Conservation (phyloP, 2,113 vertebrate genomes). For the Melanerpes formicivorus region DNA sequence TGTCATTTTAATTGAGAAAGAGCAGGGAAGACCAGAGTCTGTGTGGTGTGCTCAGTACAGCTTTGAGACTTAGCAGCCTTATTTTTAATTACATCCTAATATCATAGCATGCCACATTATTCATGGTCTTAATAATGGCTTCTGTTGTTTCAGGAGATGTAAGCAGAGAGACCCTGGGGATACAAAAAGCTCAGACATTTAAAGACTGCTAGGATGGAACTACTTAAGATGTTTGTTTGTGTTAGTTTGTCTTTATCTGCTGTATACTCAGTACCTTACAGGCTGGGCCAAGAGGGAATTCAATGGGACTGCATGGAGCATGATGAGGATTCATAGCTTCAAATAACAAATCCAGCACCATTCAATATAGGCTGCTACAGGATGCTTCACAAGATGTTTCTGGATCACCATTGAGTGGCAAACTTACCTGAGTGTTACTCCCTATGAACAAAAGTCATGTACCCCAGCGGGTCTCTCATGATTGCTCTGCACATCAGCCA, state of each 20-base stretch:
- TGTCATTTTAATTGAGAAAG: conserved; percentile 44
- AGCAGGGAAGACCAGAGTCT: conserved; percentile 6
- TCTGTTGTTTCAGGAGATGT: conserved; percentile 32
- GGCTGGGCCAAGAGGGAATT: background rate
- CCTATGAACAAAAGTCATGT: background rate
- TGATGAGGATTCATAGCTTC: background rate
- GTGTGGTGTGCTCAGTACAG: background rate
- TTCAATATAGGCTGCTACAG: background rate
- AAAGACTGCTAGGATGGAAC: background rate
- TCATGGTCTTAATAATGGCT: conserved; percentile 29
- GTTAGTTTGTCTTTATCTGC: background rate
- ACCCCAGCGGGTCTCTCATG: background rate
- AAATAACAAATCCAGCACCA: background rate
- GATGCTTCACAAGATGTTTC: conserved; percentile 8
- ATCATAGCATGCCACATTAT: background rate
- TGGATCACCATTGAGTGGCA: background rate
- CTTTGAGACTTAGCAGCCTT: conserved; percentile 29
- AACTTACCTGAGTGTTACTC: background rate
- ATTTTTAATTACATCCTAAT: conserved; percentile 55
- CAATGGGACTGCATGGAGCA: background rate
- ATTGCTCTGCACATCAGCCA: background rate
- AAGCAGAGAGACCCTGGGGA: conserved; percentile 34
- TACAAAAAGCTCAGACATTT: conserved; percentile 6
- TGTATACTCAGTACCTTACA: background rate
- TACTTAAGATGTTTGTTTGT: background rate